Evolutionary conservation across 2,797 vertebrate genomes (phyloP), one percentile per base, ranked within the genome.

Genomic region (Heterohyrax brucei): DNA sequence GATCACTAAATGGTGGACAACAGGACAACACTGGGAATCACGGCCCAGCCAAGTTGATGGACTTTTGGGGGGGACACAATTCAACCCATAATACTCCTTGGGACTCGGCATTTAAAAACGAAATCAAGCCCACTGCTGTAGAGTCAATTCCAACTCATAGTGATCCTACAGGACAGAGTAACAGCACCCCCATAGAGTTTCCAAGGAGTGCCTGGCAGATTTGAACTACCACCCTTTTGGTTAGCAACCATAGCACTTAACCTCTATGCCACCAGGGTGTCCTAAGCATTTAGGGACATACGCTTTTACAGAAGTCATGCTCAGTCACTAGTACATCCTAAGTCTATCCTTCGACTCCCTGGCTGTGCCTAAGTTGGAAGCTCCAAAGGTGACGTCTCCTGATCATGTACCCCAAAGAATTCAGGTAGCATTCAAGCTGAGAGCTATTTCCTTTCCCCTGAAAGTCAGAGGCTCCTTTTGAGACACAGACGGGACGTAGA

Each of bases 341-440:
- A 46, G 6, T 70, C 24, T 73, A 48, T 50, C 68, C 80, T 72
- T 78, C 80, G 66, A 19, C 9, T 75, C 50, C 33, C 64, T 75
- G 22, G 30, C 16, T 56, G 33, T 76, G 30, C 81, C 80, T 66
- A 73, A 92, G 75, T 24, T 48, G 48, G 59, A 95, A 93, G 66
- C 14, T 64, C 86, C 91, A 94, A 50, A 8, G 12, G 82, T 22
- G 26, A 16, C 22, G 21, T 68, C 85, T 86, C 76, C 68, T 87
- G 72, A 84, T 72, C n/a, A 30, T 81, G 19, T 66, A 73, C 78
- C n/a, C 70, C 30, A 89, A 96, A 72, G 68, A 83, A 81, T 70
- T 66, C 50, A 80, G 53, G 76, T 56, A 64, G 26, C 70, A 39
- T 18, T 93, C 39, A 84, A 26, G 22, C 39, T 75, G 44, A 26